phyloP scores from a whole-genome alignment of 2,888 invertebrate genomes.

The Eupithecia exiguata region DNA sequence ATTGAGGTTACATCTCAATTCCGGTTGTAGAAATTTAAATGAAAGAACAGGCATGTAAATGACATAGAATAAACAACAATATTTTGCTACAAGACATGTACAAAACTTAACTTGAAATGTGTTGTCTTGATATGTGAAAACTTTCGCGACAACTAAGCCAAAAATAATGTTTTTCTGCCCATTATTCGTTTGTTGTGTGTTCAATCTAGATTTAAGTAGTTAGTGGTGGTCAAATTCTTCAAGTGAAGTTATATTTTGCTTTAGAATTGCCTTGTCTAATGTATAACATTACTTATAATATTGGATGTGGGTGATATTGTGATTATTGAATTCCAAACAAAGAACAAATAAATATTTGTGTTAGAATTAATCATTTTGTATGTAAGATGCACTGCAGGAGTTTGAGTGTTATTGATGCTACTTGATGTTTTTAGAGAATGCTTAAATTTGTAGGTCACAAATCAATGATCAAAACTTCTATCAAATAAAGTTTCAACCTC shows the following conservation, averaged over 20 bases:
- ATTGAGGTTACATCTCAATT: background rate
- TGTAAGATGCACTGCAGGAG: conserved; percentile 50
- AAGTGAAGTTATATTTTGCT: conserved; percentile 58
- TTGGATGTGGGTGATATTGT: conserved; percentile 65
- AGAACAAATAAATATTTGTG: conserved; percentile 68
- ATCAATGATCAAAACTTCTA: conserved; percentile 33
- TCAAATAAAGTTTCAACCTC: background rate
- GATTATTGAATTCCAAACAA: conserved; percentile 76
- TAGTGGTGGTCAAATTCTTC: conserved; percentile 62
- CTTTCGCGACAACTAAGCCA: conserved; percentile 73
- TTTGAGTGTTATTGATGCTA: conserved; percentile 46
- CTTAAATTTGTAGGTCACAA: conserved; percentile 44
- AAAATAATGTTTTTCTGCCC: conserved; percentile 69
- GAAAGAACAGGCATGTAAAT: conserved; percentile 20
- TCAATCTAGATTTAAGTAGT: conserved; percentile 79
- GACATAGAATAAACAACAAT: conserved; percentile 46
- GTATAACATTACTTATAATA: conserved; percentile 56
- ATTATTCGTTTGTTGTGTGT: conserved; percentile 74
- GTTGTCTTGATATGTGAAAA: conserved; percentile 54
- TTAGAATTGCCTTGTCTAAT: conserved; percentile 61
- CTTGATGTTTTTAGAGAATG: conserved; percentile 48
- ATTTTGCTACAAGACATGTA: conserved; percentile 51
- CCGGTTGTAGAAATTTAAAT: background rate
- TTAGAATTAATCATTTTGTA: conserved; percentile 53
- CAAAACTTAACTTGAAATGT: conserved; percentile 55